phyloP scores from a whole-genome alignment of 2,888 invertebrate genomes.

The Drosophila austrosaltans region DNA sequence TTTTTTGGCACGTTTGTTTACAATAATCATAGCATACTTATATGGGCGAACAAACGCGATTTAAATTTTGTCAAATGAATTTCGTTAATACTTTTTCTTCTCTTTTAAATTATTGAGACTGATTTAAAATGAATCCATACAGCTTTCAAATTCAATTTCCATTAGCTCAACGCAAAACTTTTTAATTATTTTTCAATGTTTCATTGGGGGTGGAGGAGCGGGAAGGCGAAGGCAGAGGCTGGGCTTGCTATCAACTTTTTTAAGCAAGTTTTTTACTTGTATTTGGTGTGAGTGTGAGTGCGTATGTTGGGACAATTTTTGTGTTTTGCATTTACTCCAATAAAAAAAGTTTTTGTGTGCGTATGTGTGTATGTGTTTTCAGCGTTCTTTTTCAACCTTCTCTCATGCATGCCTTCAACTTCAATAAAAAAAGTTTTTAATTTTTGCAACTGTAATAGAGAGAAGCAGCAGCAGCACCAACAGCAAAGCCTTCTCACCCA shows the following conservation, averaged over 20 bases:
- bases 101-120: slow-evolving; percentile 40
- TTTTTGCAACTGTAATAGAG: slow-evolving; percentile 49
- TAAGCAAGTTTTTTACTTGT: slow-evolving; percentile 13
- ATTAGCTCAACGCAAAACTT: slow-evolving; percentile 63
- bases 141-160: slow-evolving; percentile 55
- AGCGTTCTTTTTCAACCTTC: slow-evolving; percentile 24
- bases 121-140: slow-evolving; percentile 35
- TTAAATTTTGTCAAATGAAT: neutral
- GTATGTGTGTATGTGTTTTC: slow-evolving; percentile 33
- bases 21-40: slow-evolving; percentile 5
- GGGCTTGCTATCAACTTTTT: slow-evolving; percentile 14
- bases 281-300: slow-evolving; percentile 28
- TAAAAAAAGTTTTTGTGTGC: slow-evolving; percentile 51
- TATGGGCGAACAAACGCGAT: neutral
- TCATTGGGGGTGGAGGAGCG: slow-evolving; percentile 33
- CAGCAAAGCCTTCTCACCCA: slow-evolving; percentile 15
- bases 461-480: slow-evolving; percentile 18
- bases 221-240: neutral
- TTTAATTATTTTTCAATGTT: slow-evolving; percentile 73
- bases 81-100: slow-evolving; percentile 13
- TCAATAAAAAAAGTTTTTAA: slow-evolving; percentile 56
- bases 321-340: slow-evolving; percentile 43
- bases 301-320: slow-evolving; percentile 42
- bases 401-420: slow-evolving; percentile 54
- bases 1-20: neutral